Evolutionary conservation across 1,140 invertebrate species (phyloP).

Genomic region (Trichonephila clavata): DNA sequence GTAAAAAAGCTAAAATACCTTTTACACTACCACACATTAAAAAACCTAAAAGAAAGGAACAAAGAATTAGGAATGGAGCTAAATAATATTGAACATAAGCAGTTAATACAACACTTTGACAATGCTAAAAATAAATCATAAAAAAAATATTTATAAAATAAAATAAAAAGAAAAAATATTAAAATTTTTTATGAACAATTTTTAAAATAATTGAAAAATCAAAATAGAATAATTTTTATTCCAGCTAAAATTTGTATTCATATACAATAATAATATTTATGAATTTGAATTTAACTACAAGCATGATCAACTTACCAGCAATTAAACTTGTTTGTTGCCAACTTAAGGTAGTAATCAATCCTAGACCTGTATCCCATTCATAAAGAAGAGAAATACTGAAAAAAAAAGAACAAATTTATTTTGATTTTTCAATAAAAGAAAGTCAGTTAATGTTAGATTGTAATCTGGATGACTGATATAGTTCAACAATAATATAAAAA

Average conservation of each 20-base stretch:
- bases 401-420: neutral
- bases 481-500: too few species aligned
- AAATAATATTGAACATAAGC: too few species aligned
- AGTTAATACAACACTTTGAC: too few species aligned
- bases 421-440: too few species aligned
- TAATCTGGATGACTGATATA: too few species aligned
- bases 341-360: constrained; percentile 47
- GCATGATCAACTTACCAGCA: neutral
- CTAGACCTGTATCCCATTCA: constrained; percentile 69
- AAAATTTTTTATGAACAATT: neutral
- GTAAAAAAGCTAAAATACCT: constrained; percentile 62
- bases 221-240: neutral
- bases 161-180: neutral
- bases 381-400: constrained; percentile 57
- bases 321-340: constrained; percentile 68
- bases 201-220: neutral
- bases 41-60: constrained; percentile 55
- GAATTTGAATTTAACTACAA: too few species aligned
- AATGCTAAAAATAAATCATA: too few species aligned
- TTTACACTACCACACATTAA: constrained; percentile 64
- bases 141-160: neutral
- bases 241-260: too few species aligned
- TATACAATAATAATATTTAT: too few species aligned
- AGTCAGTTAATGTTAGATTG: too few species aligned
- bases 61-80: neutral